Conservation (phyloP, 2,888 invertebrate species). For the Cephonodes hylas region DNA sequence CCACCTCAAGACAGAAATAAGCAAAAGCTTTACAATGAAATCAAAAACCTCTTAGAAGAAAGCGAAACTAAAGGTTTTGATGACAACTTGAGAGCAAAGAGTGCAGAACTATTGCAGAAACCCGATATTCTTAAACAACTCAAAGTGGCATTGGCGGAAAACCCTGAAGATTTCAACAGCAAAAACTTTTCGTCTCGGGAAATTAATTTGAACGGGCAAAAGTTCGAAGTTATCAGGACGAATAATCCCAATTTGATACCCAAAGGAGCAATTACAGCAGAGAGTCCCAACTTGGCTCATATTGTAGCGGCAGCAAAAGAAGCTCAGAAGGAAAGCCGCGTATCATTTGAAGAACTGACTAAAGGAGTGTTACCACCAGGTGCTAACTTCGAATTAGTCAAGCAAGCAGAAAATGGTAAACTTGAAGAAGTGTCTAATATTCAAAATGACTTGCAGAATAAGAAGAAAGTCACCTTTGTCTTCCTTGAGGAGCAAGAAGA, state of each 20-base stretch:
- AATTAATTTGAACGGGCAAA: slow-evolving; percentile 88
- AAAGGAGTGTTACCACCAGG: slow-evolving; percentile 89
- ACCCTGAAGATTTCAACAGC: slow-evolving; percentile 82
- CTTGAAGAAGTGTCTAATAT: slow-evolving; percentile 85
- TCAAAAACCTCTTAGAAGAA: slow-evolving; percentile 78
- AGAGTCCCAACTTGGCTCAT: slow-evolving; percentile 65
- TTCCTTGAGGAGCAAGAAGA: slow-evolving; percentile 92
- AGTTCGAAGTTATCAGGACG: slow-evolving; percentile 86
- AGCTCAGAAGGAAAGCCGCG: slow-evolving; percentile 81
- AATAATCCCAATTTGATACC: slow-evolving; percentile 85
- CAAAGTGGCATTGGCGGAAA: slow-evolving; percentile 86
- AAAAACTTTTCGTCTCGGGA: slow-evolving; percentile 88
- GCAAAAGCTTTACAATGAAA: slow-evolving; percentile 81
- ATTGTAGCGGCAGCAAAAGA: slow-evolving; percentile 64
- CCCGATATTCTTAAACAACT: slow-evolving; percentile 88
- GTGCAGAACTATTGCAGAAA: slow-evolving; percentile 82
- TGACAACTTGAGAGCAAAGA: slow-evolving; percentile 71
- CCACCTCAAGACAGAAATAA: slow-evolving; percentile 78
- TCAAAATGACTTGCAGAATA: slow-evolving; percentile 81
- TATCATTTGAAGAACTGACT: slow-evolving; percentile 88
- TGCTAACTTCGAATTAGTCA: slow-evolving; percentile 90
- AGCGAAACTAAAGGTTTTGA: slow-evolving; percentile 81
- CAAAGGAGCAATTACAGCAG: slow-evolving; percentile 78
- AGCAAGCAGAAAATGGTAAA: slow-evolving; percentile 87
- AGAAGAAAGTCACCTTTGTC: slow-evolving; percentile 93